Evolutionary conservation across 2,888 invertebrate species (phyloP).

Genomic region (Parochlus steinenii): DNA sequence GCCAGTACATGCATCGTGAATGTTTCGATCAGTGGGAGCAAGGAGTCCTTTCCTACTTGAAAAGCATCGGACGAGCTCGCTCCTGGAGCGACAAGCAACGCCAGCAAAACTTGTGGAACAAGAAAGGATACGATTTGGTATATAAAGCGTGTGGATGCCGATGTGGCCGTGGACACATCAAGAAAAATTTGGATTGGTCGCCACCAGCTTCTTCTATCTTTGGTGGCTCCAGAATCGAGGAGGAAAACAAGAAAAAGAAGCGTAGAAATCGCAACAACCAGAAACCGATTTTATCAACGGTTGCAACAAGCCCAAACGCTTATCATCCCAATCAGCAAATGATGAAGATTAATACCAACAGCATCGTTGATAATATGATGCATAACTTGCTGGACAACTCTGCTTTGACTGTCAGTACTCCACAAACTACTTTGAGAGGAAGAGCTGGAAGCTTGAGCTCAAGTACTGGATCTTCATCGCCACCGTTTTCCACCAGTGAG

Average conservation of each 20-base stretch:
- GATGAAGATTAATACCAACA: constrained; percentile 13
- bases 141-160: constrained; percentile 91
- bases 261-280: constrained; percentile 49
- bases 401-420: constrained; percentile 11
- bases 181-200: constrained; percentile 88
- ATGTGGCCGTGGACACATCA: constrained; percentile 81
- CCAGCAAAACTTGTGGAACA: constrained; percentile 91
- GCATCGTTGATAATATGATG: constrained; percentile 9
- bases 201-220: constrained; percentile 38
- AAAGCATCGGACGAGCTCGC: constrained; percentile 78
- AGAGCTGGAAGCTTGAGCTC: constrained; percentile 63
- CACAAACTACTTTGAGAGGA: constrained; percentile 34
- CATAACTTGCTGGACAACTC: constrained; percentile 7
- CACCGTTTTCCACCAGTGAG: constrained; percentile 59
- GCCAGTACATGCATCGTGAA: constrained; percentile 88
- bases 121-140: constrained; percentile 91
- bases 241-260: constrained; percentile 44
- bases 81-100: constrained; percentile 93
- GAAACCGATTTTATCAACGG: constrained; percentile 41
- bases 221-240: constrained; percentile 33
- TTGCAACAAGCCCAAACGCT: constrained; percentile 25
- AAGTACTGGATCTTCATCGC: constrained; percentile 63
- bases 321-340: constrained; percentile 24
- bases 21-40: constrained; percentile 93
- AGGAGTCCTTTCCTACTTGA: constrained; percentile 71